A percentile compares a stretch with the other conserved stretches of the same genome.
Conservation (phyloP, 2,888 invertebrate genomes). For the Drosophila setosimentum region DNA sequence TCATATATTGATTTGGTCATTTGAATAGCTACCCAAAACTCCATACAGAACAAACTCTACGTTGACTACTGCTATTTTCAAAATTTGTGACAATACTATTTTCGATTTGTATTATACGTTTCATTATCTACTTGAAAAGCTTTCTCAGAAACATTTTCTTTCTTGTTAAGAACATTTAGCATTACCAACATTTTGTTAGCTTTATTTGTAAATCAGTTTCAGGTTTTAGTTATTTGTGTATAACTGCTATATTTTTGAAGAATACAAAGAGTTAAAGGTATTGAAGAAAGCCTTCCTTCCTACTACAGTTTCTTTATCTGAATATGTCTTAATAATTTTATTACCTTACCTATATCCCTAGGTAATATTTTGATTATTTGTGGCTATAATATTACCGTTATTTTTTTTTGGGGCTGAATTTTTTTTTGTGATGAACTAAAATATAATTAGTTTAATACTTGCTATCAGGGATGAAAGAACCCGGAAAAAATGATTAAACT, state of each 20-base stretch:
- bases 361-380: not conserved
- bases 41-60: conserved; percentile 47
- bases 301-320: not conserved
- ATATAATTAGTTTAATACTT: not conserved
- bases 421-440: not conserved
- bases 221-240: not conserved
- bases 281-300: not conserved
- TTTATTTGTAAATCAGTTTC: not conserved
- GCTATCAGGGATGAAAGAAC: no score
- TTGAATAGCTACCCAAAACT: conserved; percentile 36
- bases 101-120: not conserved
- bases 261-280: not conserved
- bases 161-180: not conserved
- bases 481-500: no score
- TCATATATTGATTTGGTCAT: conserved; percentile 9
- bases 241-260: not conserved
- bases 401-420: not conserved
- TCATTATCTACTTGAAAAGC: not conserved
- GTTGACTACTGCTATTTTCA: conserved; percentile 8
- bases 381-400: not conserved
- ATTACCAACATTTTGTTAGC: not conserved
- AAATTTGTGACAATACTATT: not conserved
- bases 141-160: no score
- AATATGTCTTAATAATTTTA: not conserved
- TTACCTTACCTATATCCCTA: not conserved